Evolutionary conservation across 2,113 vertebrate genomes (phyloP), one percentile per base, ranked within the genome.

Genomic region (Thunnus thynnus): DNA sequence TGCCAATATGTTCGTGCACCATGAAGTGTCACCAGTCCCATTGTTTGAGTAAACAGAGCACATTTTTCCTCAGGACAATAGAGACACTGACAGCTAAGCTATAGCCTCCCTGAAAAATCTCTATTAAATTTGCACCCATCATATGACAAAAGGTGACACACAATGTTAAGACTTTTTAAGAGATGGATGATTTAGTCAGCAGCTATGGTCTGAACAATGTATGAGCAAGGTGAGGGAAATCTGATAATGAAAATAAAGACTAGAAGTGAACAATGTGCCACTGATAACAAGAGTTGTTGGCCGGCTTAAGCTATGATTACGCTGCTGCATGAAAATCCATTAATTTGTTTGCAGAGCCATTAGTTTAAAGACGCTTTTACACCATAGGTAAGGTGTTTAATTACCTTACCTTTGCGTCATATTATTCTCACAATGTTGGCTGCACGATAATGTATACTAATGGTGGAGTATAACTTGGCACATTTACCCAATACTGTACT

Each of bases 221-320:
- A 16, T 25, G 72, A 52, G 72, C 64, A 48, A 46, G 14, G 56
- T 64, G 22, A 25, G 46, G 68, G 61, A 13, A 20, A 50, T 66
- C 61, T 82, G 74, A 82, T 80, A 76, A 78, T 63, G 36, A 47
- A 67, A 32, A 65, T 71, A 50, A 78, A 82, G 52, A 65, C 51
- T 11, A 61, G 57, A 61, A 6, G 1, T 0, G 52, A 82, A 82
- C 75, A 85, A 79, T 80, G 72, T 7, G 41, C 63, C 72, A 27
- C 56, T 80, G 83, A 88, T 74, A 76, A 60, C 73, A 57, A 20
- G 56, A 14, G 47, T 17, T 36, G 67, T 27, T 25, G 44, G 58
- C 48, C 0, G 41, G 58, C 22, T 66, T 25, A n/a, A 22, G 17
- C 51, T 25, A 13, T 5, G 52, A 71, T 83, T 74, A 66, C 61